These are phyloP conservation scores for Megaleporinus macrocephalus DNA, from an alignment of 2,113 vertebrate genomes.

Conservation along the genomic window DNA sequence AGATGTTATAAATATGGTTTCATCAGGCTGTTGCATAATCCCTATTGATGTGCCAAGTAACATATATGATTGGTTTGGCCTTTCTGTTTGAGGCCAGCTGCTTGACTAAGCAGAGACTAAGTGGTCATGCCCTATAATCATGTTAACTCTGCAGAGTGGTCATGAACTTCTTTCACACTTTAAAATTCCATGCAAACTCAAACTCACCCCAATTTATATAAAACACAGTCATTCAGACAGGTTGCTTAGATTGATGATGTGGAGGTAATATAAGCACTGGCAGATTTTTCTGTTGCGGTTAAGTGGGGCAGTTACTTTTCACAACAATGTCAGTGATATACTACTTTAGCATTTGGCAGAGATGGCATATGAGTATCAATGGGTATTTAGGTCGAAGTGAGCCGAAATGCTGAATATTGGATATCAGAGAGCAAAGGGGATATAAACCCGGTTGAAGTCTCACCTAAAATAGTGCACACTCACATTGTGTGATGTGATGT, in stretches of 20 bases:
- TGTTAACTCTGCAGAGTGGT: background rate
- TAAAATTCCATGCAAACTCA: background rate
- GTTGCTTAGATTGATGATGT: background rate
- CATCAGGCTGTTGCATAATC: background rate
- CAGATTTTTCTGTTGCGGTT: background rate
- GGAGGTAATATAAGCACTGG: background rate
- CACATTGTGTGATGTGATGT: no score
- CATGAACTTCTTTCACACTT: background rate
- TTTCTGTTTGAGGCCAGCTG: conserved; percentile 20
- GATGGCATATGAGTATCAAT: no score
- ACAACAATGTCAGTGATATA: background rate
- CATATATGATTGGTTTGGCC: conserved; percentile 15
- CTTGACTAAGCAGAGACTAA: conserved; percentile 21
- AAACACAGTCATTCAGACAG: no score
- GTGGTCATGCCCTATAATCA: conserved; percentile 41
- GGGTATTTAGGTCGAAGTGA: no score
- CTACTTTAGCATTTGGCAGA: background rate
- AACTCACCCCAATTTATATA: background rate
- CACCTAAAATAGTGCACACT: no score
- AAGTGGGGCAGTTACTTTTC: background rate
- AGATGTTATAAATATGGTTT: background rate
- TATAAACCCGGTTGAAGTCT: no score
- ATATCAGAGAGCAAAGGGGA: no score
- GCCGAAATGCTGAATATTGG: no score
- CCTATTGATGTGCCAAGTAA: conserved; percentile 4